Base-by-base conservation (phyloP, 1,140 invertebrate species). In the Nymphalis io region DNA sequence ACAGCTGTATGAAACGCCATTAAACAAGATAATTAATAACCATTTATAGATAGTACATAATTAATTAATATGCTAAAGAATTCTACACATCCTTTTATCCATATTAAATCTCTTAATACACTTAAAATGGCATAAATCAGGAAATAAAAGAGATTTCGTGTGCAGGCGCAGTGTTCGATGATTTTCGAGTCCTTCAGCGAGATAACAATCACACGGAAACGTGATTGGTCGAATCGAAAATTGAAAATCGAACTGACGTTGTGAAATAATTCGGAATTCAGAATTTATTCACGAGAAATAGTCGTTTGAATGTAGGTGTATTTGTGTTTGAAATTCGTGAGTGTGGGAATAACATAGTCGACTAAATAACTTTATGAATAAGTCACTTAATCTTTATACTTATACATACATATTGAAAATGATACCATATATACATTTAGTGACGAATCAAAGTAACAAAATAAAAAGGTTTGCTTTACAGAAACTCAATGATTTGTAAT, bases 111-210 rank as follows among this genome's bases (percentile, higher is more conserved):
- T 48, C 23, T 51, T 40, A 62, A 51, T 46, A 16, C 16, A 64
- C 18, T 38, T 64, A 23, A 44, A 16, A 65, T 42, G 38, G 60
- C 8, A 38, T 38, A 23, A 55, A 60, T 51, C 8, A 68, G 65
- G 65, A 68, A 68, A 68, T 68, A 60, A 67, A 57, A 23, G 8
- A 23, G 38, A 62, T 68, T 55, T 58, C 65, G 65, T 40, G 21
- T 33, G 61, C 12, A 2, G 2, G 63, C 18, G 15, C 46, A 51
- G 2, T 16, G 44, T 2, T 20, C 46, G 20, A 21, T 20, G 10
- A 51, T 68, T 68, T 61, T 59, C 13, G 66, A 68, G 66, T 68
- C 59, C 66, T 68, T 61, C 12, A 53, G 46, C 46, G 33, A 53
- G 44, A 60, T 60, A 18, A 53, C 39, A 53, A 60, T 68, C 44